phyloP scores from a whole-genome alignment of 2,888 invertebrate species.

The Elgonia sp. region DNA sequence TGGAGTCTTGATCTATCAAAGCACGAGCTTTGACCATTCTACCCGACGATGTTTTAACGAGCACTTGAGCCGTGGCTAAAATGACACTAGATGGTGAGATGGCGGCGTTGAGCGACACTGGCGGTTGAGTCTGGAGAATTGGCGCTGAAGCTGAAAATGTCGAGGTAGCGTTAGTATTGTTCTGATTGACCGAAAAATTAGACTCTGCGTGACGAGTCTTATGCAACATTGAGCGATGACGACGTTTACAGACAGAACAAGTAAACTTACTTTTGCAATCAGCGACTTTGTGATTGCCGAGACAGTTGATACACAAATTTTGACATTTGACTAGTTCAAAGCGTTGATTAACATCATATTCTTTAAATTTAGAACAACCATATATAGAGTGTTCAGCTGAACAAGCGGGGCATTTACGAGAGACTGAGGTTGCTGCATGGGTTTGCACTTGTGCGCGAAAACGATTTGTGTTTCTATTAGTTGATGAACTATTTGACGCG shows the following conservation, averaged over 20 bases:
- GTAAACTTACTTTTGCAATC: too few relatives aligned
- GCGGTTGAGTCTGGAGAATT: background rate
- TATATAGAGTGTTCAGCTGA: slow-evolving; percentile 13
- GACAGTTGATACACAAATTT: too few relatives aligned
- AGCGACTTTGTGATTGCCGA: too few relatives aligned
- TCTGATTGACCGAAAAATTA: too few relatives aligned
- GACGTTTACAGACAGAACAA: background rate
- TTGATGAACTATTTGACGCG: too few relatives aligned
- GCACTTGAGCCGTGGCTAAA: background rate
- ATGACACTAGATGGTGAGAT: background rate
- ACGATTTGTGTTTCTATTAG: too few relatives aligned
- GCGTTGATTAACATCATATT: background rate
- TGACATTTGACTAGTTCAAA: slow-evolving; percentile 1
- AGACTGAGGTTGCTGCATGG: background rate
- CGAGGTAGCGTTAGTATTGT: too few relatives aligned
- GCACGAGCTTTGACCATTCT: background rate
- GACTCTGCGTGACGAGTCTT: background rate
- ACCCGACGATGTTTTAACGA: background rate
- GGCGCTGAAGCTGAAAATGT: background rate
- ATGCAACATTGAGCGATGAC: background rate
- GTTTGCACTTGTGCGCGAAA: slow-evolving; percentile 2
- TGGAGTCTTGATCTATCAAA: slow-evolving; percentile 3
- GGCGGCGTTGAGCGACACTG: background rate
- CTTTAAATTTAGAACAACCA: background rate
- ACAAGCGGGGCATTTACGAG: slow-evolving; percentile 14